Evolutionary conservation across 2,113 vertebrate genomes (phyloP).

Genomic region (Tenrec ecaudatus): DNA sequence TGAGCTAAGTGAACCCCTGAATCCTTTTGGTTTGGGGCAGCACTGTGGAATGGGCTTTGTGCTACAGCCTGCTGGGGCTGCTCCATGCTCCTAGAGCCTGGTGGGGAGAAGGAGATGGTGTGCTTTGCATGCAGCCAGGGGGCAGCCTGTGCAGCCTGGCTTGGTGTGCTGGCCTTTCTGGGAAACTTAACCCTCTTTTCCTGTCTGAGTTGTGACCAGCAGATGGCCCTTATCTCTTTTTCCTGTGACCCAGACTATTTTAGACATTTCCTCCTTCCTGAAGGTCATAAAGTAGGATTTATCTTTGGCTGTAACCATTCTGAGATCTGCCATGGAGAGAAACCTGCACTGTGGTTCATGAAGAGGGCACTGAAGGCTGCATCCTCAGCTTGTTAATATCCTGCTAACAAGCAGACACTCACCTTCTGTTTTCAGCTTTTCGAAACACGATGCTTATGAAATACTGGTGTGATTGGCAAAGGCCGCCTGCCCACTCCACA

Average conservation of each 20-base stretch:
- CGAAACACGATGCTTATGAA: neutral
- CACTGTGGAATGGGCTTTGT: neutral
- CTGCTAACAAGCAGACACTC: neutral
- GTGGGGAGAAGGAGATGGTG: neutral
- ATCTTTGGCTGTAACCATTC: neutral
- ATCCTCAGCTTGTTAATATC: too few relatives aligned
- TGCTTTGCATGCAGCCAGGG: neutral
- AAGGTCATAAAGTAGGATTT: neutral
- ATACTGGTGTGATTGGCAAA: rapidly evolving
- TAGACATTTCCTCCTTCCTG: conserved; percentile 19
- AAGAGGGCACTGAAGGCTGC: rapidly evolving
- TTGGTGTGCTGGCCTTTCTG: neutral
- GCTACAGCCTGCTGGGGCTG: neutral
- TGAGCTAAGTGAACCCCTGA: neutral
- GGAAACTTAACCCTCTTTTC: rapidly evolving
- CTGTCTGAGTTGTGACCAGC: neutral
- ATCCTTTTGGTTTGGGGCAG: neutral
- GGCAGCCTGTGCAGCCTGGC: neutral
- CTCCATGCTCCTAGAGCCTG: neutral
- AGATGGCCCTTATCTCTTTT: conserved; percentile 36
- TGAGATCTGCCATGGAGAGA: neutral
- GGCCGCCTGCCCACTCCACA: neutral
- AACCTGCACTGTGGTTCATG: neutral
- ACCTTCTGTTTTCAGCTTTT: neutral
- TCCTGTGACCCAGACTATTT: neutral